Evolutionary conservation across 2,113 vertebrate genomes (phyloP), one percentile per base, ranked within the genome.

Genomic region (Columba janthina): DNA sequence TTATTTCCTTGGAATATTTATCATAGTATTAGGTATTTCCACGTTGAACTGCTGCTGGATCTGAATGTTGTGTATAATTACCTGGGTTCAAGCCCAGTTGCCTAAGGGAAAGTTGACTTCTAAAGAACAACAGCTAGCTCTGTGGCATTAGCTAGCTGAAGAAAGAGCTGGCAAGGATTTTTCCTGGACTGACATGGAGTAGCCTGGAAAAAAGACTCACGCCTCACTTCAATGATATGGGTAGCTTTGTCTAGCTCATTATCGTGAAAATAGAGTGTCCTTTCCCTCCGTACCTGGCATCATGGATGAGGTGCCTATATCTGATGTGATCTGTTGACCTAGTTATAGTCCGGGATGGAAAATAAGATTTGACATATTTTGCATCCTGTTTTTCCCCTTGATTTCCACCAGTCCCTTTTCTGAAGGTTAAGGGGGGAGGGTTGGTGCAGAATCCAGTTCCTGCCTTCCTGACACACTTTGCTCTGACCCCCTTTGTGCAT

Each of bases 1-100:
- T 96, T 95, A 94, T 97, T 96, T 97, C 95, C 90, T 93, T 92
- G 88, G 81, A 95, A 64, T 93, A 95, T 95, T 92, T 96, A 67
- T 94, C 91, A 90, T 25, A 76, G 31, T 88, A 89, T 88, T 44
- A 70, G 66, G 72, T 93, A 96, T 94, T 96, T 94, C 85, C 81
- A 88, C 70, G 77, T 51, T 92, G 81, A 88, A 76, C 70, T 91
- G 90, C 76, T 89, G 76, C 73, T 91, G 75, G 66, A 90, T 90
- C 76, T 94, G 62, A 82, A 61, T 50, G 34, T 81, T 90, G 53
- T 95, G 21, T 88, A 20, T 91, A 81, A 69, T 69, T 94, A 88
- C 77, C 90, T 96, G 72, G n/a, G 90, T 81, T 93, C 51, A 79
- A 93, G 85, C 73, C 69, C 51, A 73, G 44, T 66, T 81, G 88